These are phyloP conservation scores for Arrhopalites spinosus DNA, from an alignment of 2,888 invertebrate species.

Conservation along the genomic window DNA sequence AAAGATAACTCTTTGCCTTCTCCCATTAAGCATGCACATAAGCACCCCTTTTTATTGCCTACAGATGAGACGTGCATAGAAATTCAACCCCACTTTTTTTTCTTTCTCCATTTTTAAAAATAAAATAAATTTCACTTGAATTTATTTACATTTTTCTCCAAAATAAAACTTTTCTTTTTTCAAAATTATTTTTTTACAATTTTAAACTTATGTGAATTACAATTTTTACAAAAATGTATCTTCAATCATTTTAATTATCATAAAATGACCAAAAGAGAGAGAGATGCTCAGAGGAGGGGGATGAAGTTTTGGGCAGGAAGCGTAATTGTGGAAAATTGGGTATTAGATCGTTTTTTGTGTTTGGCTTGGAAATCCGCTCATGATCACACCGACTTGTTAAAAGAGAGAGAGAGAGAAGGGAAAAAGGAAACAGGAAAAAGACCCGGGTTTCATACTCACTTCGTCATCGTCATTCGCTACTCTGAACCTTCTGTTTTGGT, in stretches of 20 bases:
- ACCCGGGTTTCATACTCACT: slow-evolving; percentile 34
- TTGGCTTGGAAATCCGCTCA: background rate
- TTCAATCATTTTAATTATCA: too few relatives aligned
- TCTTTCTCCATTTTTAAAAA: too few relatives aligned
- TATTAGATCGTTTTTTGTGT: slow-evolving; percentile 31
- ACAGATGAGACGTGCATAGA: background rate
- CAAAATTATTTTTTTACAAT: too few relatives aligned
- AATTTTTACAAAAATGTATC: too few relatives aligned
- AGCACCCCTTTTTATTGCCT: background rate
- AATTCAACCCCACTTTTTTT: background rate
- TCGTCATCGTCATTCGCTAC: slow-evolving; percentile 13
- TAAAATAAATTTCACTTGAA: too few relatives aligned
- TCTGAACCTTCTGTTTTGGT: slow-evolving; percentile 16
- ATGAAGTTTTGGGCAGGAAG: slow-evolving; percentile 3
- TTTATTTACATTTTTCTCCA: too few relatives aligned
- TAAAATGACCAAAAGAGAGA: too few relatives aligned
- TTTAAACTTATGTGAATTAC: too few relatives aligned
- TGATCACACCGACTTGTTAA: background rate
- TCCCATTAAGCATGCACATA: slow-evolving; percentile 8
- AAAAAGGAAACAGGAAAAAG: background rate
- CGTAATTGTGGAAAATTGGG: slow-evolving; percentile 38
- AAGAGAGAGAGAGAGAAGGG: background rate
- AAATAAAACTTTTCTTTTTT: too few relatives aligned
- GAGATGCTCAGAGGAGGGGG: background rate
- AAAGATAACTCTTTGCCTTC: background rate